Evolutionary conservation across 1,140 invertebrate genomes (phyloP).

Genomic region (Macrosteles quadrilineatus): DNA sequence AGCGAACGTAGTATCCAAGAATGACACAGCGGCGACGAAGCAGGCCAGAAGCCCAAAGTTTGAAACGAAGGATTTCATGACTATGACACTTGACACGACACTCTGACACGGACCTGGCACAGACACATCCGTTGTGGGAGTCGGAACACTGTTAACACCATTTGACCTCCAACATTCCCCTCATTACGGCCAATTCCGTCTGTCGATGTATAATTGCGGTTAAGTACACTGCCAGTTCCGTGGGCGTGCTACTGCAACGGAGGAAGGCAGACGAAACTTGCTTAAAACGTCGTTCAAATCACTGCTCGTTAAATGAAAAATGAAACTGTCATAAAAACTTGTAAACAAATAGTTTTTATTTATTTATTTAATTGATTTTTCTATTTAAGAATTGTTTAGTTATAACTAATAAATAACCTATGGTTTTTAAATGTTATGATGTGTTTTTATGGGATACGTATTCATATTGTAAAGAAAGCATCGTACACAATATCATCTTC

Average conservation of each 20-base stretch:
- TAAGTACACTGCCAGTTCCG: neutral
- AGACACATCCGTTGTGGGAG: neutral
- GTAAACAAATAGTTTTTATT: no score
- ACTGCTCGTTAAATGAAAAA: no score
- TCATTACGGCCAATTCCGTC: conserved; percentile 1
- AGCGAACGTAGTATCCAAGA: neutral
- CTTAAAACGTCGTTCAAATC: no score
- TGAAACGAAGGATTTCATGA: neutral
- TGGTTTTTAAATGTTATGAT: no score
- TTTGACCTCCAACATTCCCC: neutral
- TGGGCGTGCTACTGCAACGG: neutral
- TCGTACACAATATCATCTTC: no score
- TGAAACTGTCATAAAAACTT: no score
- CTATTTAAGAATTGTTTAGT: no score
- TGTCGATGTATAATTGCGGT: conserved; percentile 6
- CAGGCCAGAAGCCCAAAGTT: neutral
- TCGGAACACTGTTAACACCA: neutral
- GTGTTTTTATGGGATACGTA: no score
- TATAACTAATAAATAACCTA: no score
- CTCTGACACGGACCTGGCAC: neutral
- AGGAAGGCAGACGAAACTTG: no score
- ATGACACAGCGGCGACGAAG: neutral
- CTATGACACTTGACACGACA: neutral
- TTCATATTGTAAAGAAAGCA: no score
- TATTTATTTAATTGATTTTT: no score